Evolutionary conservation across 2,888 invertebrate species (phyloP).

Genomic region (Andrena marginata): DNA sequence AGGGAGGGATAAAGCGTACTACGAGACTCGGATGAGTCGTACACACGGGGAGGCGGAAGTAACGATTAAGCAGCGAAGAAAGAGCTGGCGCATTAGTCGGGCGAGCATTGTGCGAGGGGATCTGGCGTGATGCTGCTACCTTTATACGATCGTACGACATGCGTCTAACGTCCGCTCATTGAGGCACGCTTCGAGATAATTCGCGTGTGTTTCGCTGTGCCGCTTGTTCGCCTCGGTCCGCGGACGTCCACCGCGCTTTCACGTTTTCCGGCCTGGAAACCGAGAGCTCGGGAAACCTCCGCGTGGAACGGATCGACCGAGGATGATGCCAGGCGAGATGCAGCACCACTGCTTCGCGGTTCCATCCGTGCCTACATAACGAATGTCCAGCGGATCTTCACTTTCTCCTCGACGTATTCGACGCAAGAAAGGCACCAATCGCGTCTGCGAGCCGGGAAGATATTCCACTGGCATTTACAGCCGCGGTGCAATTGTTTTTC

Average conservation of each 20-base stretch:
- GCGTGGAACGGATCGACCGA: background rate
- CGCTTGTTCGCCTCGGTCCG: constrained; percentile 17
- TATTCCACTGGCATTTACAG: constrained; percentile 28
- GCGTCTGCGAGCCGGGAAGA: background rate
- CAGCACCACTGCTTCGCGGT: background rate
- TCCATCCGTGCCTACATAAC: background rate
- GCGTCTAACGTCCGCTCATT: constrained; percentile 83
- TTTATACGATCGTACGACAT: constrained; percentile 91
- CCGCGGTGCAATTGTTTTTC: constrained; percentile 42
- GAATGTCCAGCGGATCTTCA: constrained; percentile 35
- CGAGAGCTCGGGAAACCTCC: constrained; percentile 3
- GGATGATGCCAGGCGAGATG: background rate
- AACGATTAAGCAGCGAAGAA: constrained; percentile 84
- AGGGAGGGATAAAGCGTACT: constrained; percentile 38
- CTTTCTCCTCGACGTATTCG: constrained; percentile 31
- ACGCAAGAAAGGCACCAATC: constrained; percentile 24
- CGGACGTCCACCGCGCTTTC: constrained; percentile 8
- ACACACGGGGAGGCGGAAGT: constrained; percentile 79
- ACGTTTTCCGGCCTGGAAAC: background rate
- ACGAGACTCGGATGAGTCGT: constrained; percentile 49
- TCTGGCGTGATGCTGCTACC: constrained; percentile 85
- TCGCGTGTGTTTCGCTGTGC: constrained; percentile 76
- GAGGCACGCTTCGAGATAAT: constrained; percentile 82
- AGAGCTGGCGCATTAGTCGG: constrained; percentile 82
- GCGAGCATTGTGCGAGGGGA: constrained; percentile 78